These are phyloP conservation scores for Parasteatoda lunata DNA, from an alignment of 2,888 invertebrate species.

Conservation along the genomic window DNA sequence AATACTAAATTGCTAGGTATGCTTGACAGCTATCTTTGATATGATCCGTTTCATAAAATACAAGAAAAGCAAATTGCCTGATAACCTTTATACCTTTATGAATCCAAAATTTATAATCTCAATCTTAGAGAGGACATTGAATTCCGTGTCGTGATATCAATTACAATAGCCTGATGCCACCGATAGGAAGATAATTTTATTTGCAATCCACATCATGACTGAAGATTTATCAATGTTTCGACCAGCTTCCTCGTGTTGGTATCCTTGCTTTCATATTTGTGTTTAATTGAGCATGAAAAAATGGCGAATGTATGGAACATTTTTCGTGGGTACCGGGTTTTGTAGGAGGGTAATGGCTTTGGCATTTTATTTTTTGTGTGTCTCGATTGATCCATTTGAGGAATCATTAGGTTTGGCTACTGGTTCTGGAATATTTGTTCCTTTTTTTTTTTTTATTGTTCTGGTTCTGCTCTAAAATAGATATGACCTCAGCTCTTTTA, in stretches of 20 bases:
- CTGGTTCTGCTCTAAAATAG: too few relatives aligned
- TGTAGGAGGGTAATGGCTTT: not conserved
- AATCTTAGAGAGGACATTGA: too few relatives aligned
- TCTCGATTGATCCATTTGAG: not conserved
- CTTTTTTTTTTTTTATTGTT: not conserved
- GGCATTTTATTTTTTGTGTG: not conserved
- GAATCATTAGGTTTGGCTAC: not conserved
- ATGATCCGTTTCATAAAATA: too few relatives aligned
- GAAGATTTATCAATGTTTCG: too few relatives aligned
- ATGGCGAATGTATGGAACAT: not conserved
- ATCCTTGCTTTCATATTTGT: not conserved
- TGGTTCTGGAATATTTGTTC: not conserved
- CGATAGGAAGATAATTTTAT: not conserved
- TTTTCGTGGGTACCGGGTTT: slow-evolving; percentile 2
- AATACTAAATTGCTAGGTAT: too few relatives aligned
- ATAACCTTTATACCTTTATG: too few relatives aligned
- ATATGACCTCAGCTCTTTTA: too few relatives aligned
- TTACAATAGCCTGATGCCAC: not conserved
- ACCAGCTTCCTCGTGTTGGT: too few relatives aligned
- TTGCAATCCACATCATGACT: not conserved
- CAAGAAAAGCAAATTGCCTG: too few relatives aligned
- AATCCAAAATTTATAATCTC: too few relatives aligned
- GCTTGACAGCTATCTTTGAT: too few relatives aligned
- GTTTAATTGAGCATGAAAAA: not conserved
- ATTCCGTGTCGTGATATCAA: slow-evolving; percentile 7